Base-by-base conservation (phyloP, 2,888 invertebrate genomes). In the Himalopsyche japonica region DNA sequence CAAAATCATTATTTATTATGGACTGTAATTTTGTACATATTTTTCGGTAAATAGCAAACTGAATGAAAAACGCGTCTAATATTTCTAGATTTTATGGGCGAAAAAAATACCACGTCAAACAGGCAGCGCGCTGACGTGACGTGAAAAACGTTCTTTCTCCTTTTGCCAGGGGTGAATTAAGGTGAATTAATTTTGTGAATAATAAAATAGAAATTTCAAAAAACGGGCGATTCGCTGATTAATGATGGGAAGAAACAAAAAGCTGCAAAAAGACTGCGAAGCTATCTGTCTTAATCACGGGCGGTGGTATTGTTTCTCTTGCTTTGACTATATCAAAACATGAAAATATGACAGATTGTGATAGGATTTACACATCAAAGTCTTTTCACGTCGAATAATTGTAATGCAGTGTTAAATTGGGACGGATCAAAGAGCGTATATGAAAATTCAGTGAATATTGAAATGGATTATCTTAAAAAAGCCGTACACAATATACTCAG, bases 251-350 rank as follows among this genome's bases (percentile, higher is more conserved):
- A 64, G 79, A 80, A 70, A 70, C 70, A 70, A 70, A 70, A 70
- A 70, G 70, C 43, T 47, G 76, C 64, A 43, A 70, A 79, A 82
- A n/a, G 77, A 78, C 79, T 76, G 43, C 76, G 30, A 24, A 57
- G 83, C 83, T 83, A 83, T 83, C 83, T 83, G 83, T 83, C 83
- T 83, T 83, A 83, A 83, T 83, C 83, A 83, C 43, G 79, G 77
- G 30, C 12, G 15, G 70, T 30, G 70, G 5, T 70, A 70, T 70
- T 27, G 15, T 57, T 24, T 7, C 7, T 70, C 70, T 2, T 30
- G 30, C 70, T 70, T 12, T 27, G 70, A 0, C 30, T 70, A 27
- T 70, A 70, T 70, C 70, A 30, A 70, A 70, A 70, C 27, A 70
- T 70, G 15, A 30, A 30, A 70, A 15, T 30, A 70, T 70, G 70